Base-by-base conservation (phyloP, 2,888 invertebrate species). In the Eupithecia vulgata region DNA sequence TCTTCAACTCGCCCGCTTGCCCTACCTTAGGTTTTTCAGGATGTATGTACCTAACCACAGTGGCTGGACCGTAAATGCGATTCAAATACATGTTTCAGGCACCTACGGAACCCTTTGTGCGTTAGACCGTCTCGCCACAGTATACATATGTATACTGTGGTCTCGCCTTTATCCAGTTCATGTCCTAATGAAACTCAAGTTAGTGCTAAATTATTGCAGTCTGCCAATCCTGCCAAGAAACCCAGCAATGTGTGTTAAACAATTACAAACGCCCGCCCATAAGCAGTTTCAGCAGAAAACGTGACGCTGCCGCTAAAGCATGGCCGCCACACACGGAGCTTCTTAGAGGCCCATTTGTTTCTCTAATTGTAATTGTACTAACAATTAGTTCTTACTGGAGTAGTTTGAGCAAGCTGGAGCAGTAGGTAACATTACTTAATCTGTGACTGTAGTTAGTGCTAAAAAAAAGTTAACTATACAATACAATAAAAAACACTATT, bases 251-350 rank as follows among this genome's bases (percentile, higher is more conserved):
- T 25, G 73, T 40, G 42, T 10, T 30, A 42, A 40, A 15, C 62
- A 66, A 4, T 25, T 13, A 8, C 12, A 37, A 59, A 34, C 37
- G 30, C 15, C 45, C 73, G n/a, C 37, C 48, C 34, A 15, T 57
- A 45, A 21, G 37, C 21, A 67, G n/a, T n/a, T n/a, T n/a, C n/a
- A n/a, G 34, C 21, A 67, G 34, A 48, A 72, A 57, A 62, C 72
- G 71, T 68, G 72, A 68, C 69, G 62, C n/a, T n/a, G n/a, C 52
- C 45, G 48, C 61, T 68, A 57, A 73, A 67, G 62, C 67, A 69
- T 71, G 75, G 61, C 67, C 78, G 79, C 88, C 89, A 83, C 89
- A 89, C 88, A 87, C 87, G 79, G 82, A 82, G 87, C 78, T 82
- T 79, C 81, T 81, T 76, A 82, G 79, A 81, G 78, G 70, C 81